These are phyloP conservation scores for Eupithecia tripunctaria DNA, from an alignment of 2,888 invertebrate genomes.

Conservation along the genomic window DNA sequence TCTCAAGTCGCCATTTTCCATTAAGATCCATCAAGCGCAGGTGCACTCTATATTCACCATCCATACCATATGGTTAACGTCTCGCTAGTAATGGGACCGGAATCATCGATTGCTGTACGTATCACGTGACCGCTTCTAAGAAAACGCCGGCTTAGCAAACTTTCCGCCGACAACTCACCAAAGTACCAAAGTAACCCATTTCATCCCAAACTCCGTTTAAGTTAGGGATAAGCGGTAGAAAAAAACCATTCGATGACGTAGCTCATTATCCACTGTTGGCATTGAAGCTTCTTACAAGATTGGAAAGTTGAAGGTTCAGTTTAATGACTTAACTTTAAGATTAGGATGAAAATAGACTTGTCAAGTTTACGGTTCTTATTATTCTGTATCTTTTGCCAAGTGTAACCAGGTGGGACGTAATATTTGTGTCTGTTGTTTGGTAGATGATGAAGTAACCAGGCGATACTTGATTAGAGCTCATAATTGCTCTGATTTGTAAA, in stretches of 20 bases:
- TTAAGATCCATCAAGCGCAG: too few relatives aligned
- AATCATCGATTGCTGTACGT: not conserved
- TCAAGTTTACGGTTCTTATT: slow-evolving; percentile 1
- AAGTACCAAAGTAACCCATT: slow-evolving; percentile 41
- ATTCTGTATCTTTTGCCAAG: not conserved
- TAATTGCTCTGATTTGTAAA: not conserved
- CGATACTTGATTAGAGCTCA: not conserved
- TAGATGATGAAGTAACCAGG: too few relatives aligned
- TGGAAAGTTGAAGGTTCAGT: slow-evolving; percentile 38
- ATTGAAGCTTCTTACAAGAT: slow-evolving; percentile 44
- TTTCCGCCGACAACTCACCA: slow-evolving; percentile 38
- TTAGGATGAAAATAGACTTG: slow-evolving; percentile 5
- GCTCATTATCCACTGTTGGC: slow-evolving; percentile 44
- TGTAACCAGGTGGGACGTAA: not conserved
- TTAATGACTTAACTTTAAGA: slow-evolving; percentile 33
- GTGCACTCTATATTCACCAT: too few relatives aligned
- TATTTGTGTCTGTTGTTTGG: not conserved
- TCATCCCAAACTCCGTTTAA: slow-evolving; percentile 40
- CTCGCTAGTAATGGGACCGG: too few relatives aligned
- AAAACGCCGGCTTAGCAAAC: slow-evolving; percentile 19
- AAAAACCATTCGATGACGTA: slow-evolving; percentile 45
- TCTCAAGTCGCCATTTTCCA: too few relatives aligned
- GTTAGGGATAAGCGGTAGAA: slow-evolving; percentile 44
- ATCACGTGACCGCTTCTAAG: slow-evolving; percentile 5
- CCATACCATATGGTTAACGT: too few relatives aligned